phyloP scores from a whole-genome alignment of 2,797 vertebrate genomes.

The Sylvilagus floridanus region DNA sequence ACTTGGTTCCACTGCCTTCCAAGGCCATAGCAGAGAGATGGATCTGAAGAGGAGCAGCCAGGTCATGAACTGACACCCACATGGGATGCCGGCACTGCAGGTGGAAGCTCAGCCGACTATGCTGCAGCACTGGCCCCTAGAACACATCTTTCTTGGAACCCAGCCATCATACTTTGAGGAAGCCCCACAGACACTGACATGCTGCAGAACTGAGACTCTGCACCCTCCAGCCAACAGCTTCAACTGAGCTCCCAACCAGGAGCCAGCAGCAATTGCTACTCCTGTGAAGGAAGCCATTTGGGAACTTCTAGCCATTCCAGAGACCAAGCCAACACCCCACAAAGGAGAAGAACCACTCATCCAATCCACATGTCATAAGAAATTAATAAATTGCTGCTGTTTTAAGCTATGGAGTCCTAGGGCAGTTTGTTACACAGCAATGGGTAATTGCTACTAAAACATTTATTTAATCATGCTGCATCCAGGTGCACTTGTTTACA shows the following conservation, averaged over 20 bases:
- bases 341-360: not conserved
- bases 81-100: too few relatives aligned
- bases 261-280: not conserved
- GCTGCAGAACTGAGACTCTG: not conserved
- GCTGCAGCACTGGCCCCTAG: too few relatives aligned
- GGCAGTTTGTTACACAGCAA: not conserved
- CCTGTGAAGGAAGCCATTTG: not conserved
- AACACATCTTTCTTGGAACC: not conserved
- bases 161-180: not conserved
- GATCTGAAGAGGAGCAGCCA: too few relatives aligned
- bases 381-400: slow-evolving; percentile 26
- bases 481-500: not conserved
- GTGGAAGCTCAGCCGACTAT: too few relatives aligned
- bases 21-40: too few relatives aligned
- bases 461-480: not conserved
- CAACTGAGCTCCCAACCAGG: not conserved
- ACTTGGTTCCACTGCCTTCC: too few relatives aligned
- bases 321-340: not conserved
- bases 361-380: not conserved
- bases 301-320: not conserved
- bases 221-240: not conserved
- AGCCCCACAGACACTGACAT: not conserved
- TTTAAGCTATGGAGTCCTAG: slow-evolving; percentile 9
- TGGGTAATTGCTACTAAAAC: not conserved
- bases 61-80: too few relatives aligned